These are phyloP conservation scores for Phaethornis superciliosus DNA, from an alignment of 2,113 vertebrate genomes.

Conservation along the genomic window DNA sequence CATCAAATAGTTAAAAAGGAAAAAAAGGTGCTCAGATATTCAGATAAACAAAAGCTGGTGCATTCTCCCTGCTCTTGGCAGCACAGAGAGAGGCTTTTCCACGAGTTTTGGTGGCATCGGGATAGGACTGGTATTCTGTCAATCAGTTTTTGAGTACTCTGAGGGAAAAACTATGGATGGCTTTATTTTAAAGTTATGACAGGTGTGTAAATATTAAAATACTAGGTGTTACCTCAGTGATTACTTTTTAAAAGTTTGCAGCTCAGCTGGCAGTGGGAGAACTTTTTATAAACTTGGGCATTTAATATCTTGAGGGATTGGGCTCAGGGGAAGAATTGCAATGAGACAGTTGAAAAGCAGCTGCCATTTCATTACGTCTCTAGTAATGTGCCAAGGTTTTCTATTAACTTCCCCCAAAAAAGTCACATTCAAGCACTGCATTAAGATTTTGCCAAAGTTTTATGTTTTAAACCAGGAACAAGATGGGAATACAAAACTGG, in stretches of 20 bases:
- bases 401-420: conserved; percentile 36
- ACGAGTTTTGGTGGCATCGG: background rate
- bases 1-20: background rate
- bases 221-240: conserved; percentile 29
- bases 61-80: background rate
- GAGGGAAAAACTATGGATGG: background rate
- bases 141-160: background rate
- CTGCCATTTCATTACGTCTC: conserved; percentile 51
- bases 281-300: background rate
- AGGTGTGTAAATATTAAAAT: conserved; percentile 43
- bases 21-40: background rate
- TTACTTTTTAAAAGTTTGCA: conserved; percentile 14
- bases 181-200: conserved; percentile 5
- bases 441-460: conserved; percentile 37
- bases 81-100: background rate
- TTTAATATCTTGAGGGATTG: conserved; percentile 37
- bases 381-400: conserved; percentile 59
- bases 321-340: conserved; percentile 32
- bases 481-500: background rate
- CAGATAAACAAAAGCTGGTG: background rate
- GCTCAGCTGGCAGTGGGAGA: conserved; percentile 30
- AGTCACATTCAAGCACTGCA: background rate
- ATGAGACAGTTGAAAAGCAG: conserved; percentile 61
- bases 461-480: background rate
- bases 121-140: background rate